These are phyloP conservation scores for Drosophila serrata DNA, from an alignment of 1,140 invertebrate genomes.

Conservation along the genomic window DNA sequence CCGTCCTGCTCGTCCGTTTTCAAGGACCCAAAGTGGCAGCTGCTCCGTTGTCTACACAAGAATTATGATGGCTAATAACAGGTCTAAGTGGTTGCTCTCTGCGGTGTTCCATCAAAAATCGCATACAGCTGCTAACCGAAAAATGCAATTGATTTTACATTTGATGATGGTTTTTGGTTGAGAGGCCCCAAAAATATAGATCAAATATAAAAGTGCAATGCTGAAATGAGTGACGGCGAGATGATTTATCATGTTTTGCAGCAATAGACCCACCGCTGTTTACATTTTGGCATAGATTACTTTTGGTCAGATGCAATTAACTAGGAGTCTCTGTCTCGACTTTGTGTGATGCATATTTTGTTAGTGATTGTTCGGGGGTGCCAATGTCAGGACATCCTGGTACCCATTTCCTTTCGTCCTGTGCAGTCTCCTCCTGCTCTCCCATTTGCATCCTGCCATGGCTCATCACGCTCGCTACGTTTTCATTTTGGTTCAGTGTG, in stretches of 20 bases:
- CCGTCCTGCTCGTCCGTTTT: conserved; percentile 1
- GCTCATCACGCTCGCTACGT: conserved; percentile 49
- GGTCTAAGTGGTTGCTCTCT: conserved; percentile 50
- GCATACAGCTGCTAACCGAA: conserved; percentile 53
- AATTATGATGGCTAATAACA: conserved; percentile 64
- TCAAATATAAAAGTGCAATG: conserved; percentile 33
- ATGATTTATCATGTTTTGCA: conserved; percentile 43
- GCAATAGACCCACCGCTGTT: conserved; percentile 16
- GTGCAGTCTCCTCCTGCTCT: background rate
- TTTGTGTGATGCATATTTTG: conserved; percentile 39
- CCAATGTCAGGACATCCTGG: conserved; percentile 40
- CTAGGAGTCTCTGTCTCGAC: conserved; percentile 18
- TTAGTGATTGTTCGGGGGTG: conserved; percentile 38
- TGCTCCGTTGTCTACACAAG: conserved; percentile 50
- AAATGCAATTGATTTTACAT: conserved; percentile 54
- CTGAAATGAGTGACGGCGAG: conserved; percentile 18
- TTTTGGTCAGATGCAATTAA: conserved; percentile 69
- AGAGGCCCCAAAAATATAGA: conserved; percentile 7
- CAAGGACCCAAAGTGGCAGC: conserved; percentile 52
- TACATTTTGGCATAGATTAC: conserved; percentile 51
- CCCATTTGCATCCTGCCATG: conserved; percentile 13
- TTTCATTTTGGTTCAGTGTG: conserved; percentile 65
- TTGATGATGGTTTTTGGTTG: conserved; percentile 32
- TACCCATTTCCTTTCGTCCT: background rate
- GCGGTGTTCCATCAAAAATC: conserved; percentile 48